Percentiles rank a stretch among this genome's conserved stretches.
phyloP scores from a whole-genome alignment of 2,113 vertebrate genomes.

The Propithecus coquereli region DNA sequence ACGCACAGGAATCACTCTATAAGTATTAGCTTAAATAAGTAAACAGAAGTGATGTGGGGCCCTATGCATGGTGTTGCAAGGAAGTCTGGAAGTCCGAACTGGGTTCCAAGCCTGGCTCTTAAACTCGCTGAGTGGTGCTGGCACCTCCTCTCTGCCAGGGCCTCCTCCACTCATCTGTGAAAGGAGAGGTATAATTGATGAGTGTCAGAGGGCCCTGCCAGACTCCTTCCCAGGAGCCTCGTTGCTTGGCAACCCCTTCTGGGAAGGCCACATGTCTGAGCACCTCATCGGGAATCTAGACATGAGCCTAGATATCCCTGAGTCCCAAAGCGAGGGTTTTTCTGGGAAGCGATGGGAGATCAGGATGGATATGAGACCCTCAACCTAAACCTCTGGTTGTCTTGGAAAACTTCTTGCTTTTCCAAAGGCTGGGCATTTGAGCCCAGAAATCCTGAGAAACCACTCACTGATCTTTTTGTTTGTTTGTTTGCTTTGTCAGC shows the following conservation, averaged over 20 bases:
- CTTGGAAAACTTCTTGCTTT: not conserved
- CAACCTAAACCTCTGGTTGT: not conserved
- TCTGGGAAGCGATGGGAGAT: not conserved
- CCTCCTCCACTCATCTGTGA: not conserved
- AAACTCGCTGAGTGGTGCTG: not conserved
- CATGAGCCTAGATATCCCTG: not conserved
- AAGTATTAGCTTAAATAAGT: not conserved
- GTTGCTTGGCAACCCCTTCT: conserved; percentile 32
- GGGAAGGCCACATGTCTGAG: not conserved
- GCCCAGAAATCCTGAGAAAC: not conserved
- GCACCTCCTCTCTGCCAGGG: too few species aligned
- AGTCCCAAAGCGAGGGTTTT: not conserved
- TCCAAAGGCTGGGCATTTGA: not conserved
- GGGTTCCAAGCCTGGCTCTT: not conserved
- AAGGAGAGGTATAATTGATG: not conserved
- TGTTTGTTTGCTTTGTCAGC: too few species aligned
- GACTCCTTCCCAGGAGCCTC: not conserved
- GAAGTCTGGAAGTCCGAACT: not conserved
- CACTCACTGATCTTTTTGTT: too few species aligned
- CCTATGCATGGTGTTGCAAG: accelerated
- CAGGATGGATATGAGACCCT: not conserved
- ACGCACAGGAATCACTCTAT: not conserved
- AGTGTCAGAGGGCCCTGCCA: not conserved
- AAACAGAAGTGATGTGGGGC: not conserved
- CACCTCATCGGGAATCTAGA: not conserved